Conservation (phyloP, 2,797 vertebrate genomes). For the Botia kubotai region DNA sequence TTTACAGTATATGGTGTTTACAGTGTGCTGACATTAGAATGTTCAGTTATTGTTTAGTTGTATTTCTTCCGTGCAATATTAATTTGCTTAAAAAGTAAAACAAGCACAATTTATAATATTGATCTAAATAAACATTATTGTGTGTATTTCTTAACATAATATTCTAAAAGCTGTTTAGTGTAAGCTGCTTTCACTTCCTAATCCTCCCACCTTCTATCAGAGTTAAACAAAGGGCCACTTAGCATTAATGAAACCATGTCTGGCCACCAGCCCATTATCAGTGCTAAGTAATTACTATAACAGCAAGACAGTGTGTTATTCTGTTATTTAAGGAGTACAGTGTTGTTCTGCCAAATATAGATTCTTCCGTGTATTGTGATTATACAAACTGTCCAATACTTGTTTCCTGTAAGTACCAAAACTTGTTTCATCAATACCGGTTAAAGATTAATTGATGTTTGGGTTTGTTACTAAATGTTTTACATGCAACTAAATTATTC, state of each 20-base stretch:
- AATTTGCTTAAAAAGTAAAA: neutral
- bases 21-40: neutral
- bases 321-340: too few species aligned
- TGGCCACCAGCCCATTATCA: neutral
- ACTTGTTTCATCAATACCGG: neutral
- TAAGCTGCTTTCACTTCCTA: constrained; percentile 52
- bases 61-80: neutral
- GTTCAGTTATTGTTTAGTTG: neutral
- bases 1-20: neutral
- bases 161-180: constrained; percentile 35
- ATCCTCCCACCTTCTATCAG: constrained; percentile 46
- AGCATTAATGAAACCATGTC: neutral
- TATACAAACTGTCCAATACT: neutral
- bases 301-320: neutral
- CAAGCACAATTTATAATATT: neutral
- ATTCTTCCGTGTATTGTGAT: too few species aligned
- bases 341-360: too few species aligned
- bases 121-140: constrained; percentile 19
- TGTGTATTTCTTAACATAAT: constrained; percentile 16
- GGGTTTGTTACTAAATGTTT: too few species aligned
- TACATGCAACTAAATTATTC: too few species aligned
- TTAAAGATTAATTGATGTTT: neutral
- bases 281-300: neutral
- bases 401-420: neutral
- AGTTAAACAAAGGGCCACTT: constrained; percentile 39